A percentile compares a stretch with the other conserved stretches of the same genome.
phyloP scores from a whole-genome alignment of 2,113 vertebrate genomes.

The Chelonoidis abingdonii region DNA sequence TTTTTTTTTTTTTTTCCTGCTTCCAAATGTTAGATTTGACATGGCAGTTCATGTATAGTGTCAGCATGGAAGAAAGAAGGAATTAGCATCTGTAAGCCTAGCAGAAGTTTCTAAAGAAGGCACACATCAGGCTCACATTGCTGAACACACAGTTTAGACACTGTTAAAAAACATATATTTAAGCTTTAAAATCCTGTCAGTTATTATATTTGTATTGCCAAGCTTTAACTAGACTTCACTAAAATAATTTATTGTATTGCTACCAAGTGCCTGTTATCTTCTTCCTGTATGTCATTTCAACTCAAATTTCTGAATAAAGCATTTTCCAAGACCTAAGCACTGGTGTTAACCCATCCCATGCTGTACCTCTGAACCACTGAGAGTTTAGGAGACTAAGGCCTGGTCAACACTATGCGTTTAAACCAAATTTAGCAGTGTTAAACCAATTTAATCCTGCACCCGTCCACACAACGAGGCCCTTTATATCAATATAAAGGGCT shows the following conservation, averaged over 20 bases:
- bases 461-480: too few relatives aligned
- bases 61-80: slow-evolving; percentile 71
- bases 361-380: neutral
- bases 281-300: slow-evolving; percentile 49
- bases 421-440: too few relatives aligned
- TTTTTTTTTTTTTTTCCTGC: slow-evolving; percentile 57
- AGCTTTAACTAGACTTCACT: slow-evolving; percentile 41
- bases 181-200: slow-evolving; percentile 51
- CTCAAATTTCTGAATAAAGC: slow-evolving; percentile 46
- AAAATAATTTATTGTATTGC: slow-evolving; percentile 35
- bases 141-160: slow-evolving; percentile 62
- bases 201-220: slow-evolving; percentile 54
- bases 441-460: too few relatives aligned
- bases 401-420: too few relatives aligned
- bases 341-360: slow-evolving; percentile 12
- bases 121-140: slow-evolving; percentile 41
- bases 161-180: slow-evolving; percentile 43
- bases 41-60: slow-evolving; percentile 69
- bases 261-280: slow-evolving; percentile 35
- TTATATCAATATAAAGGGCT: too few relatives aligned
- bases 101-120: slow-evolving; percentile 63
- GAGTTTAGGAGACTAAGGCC: neutral
- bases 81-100: slow-evolving; percentile 74
- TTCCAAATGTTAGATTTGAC: slow-evolving; percentile 70
- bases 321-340: slow-evolving; percentile 31